A percentile compares a stretch with the other conserved stretches of the same genome.
These are phyloP conservation scores for Chaetops frenatus DNA, from an alignment of 2,113 vertebrate species.

Conservation along the genomic window DNA sequence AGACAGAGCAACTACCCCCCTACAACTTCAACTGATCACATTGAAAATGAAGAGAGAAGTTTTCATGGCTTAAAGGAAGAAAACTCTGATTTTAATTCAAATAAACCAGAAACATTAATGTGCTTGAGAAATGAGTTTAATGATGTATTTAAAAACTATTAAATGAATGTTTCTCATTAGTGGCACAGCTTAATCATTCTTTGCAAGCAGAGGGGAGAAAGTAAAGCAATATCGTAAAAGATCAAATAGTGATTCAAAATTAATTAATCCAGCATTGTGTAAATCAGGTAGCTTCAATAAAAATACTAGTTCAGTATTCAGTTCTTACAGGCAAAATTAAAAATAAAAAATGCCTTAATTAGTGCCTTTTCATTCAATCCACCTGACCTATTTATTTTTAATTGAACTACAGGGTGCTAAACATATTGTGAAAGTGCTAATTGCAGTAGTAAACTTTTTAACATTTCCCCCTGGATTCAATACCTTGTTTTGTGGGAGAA, in stretches of 20 bases:
- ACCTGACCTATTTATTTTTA: conserved; percentile 40
- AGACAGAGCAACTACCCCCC: neutral
- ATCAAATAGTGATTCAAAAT: conserved; percentile 63
- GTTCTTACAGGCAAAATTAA: neutral
- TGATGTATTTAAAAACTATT: conserved; percentile 57
- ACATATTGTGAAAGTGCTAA: neutral
- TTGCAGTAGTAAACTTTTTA: neutral
- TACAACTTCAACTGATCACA: neutral
- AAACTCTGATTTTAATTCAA: conserved; percentile 22
- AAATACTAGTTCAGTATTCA: neutral
- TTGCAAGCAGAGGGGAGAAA: conserved; percentile 1
- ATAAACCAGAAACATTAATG: conserved; percentile 42
- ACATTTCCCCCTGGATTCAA: neutral
- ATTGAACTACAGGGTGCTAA: conserved; percentile 10
- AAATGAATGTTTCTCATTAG: conserved; percentile 62
- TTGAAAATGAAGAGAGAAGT: neutral
- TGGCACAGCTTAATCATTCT: conserved; percentile 30
- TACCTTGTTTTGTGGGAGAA: neutral
- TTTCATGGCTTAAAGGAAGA: neutral
- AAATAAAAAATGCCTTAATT: neutral
- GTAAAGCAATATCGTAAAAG: conserved; percentile 44
- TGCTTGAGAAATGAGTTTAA: conserved; percentile 47
- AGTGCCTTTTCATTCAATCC: conserved; percentile 5
- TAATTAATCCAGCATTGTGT: conserved; percentile 48
- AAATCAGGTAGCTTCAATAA: conserved; percentile 16